Evolutionary conservation across 2,888 invertebrate species (phyloP), one percentile per base, ranked within the genome.

Genomic region (Leucophenga maculata): DNA sequence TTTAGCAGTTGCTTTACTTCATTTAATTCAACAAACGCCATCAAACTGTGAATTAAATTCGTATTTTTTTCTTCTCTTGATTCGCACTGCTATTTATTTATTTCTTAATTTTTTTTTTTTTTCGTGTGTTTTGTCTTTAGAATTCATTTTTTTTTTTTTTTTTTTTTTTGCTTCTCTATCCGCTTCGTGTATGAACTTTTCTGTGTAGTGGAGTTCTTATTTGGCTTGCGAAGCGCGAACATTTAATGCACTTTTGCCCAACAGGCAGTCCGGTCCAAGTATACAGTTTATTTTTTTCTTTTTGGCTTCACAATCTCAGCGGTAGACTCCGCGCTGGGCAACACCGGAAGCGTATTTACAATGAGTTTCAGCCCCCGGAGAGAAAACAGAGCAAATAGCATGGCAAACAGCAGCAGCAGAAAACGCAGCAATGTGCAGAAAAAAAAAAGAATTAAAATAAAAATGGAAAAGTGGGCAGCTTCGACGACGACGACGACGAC

Each of bases 381-480:
- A 55, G 52, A 57, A 71, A 77, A 74, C 71, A 74, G 72, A 72
- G 31, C 62, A 64, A 55, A 54, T 70, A 77, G 72, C 71, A 74
- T 70, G 72, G 26, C 68, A 66, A 71, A 64, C 65, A 62, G 14
- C 52, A 62, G 14, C 52, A 65, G 66, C 67, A 39, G 32, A 60
- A 39, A 60, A 60, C 39, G 18, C 31, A 31, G 68, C 52, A 22
- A 64, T 48, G 9, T 8, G 57, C 9, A 16, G 26, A 59, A 39
- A 22, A 44, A 26, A 32, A 20, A 9, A 18, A 14, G 22, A 1
- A 8, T n/a, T 20, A 66, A 55, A 13, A 48, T 20, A 54, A 60
- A 64, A 26, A 48, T 3, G 14, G 13, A 67, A 46, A 22, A 46
- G 14, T 54, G 60, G 60, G 46, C 50, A 39, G 52, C 14, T 39